Evolutionary conservation across 1,140 invertebrate genomes (phyloP), one percentile per base, ranked within the genome.

Genomic region (Platyscapa corneri): DNA sequence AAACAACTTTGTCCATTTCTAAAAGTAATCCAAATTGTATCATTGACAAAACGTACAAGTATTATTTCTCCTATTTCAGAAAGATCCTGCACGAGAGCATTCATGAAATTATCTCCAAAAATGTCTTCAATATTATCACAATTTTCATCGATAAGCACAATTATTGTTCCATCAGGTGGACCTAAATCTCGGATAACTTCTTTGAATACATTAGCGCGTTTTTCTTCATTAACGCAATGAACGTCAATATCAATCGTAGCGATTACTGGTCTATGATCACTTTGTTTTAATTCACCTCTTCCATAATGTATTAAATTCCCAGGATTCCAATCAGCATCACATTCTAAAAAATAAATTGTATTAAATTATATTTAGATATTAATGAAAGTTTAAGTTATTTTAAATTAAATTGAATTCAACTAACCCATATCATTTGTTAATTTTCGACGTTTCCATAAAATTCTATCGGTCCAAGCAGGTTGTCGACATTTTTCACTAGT

Each of bases 401-500:
- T n/a, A n/a, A n/a, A n/a, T n/a, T n/a, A n/a, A n/a, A n/a, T n/a
- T n/a, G n/a, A n/a, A n/a, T n/a, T n/a, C n/a, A 46, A 60, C 67
- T 70, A 20, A 75, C 78, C 78, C 32, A 49, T 67, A 30, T 85
- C 70, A 53, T 65, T 12, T 8, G 60, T 39, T 0, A 74, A 94
- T 91, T 96, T 97, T 87, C 96, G 94, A 81, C 97, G 94, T 91
- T 96, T 96, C 97, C 98, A 99, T 39, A 99, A 94, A 67, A 99
- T 95, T 87, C 99, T 94, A 94, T 99, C 99, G 0, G 99, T 99
- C 98, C 98, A 99, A 2, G 99, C 99, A 0, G 99, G 99, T 49
- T 97, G 96, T 74, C 99, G 94, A 90, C 96, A 97, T 93, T 99
- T 99, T 92, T 99, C 99, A 92, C 98, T 99, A 0, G 99, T 99